Evolutionary conservation across 2,113 vertebrate genomes (phyloP).

Genomic region (Glaucidium brasilianum): DNA sequence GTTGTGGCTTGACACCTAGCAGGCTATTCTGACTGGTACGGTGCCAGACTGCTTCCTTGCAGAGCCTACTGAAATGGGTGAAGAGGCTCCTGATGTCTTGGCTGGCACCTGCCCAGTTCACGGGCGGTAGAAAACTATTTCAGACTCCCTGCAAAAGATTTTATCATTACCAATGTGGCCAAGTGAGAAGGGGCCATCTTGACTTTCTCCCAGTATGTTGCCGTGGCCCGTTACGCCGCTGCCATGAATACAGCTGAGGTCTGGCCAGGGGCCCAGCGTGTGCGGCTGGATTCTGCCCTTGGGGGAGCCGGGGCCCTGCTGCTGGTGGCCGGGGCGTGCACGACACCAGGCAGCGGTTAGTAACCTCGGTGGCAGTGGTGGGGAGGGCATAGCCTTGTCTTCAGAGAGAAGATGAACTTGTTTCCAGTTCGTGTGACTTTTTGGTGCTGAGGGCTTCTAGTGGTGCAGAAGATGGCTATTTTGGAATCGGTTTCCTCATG

Average conservation of each 20-base stretch:
- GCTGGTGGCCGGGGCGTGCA: neutral
- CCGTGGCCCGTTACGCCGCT: neutral
- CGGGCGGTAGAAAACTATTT: neutral
- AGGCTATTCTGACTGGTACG: neutral
- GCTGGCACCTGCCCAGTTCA: neutral
- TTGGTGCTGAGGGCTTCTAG: neutral
- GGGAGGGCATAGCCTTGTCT: neutral
- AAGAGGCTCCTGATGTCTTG: neutral
- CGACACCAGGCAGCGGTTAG: too few species aligned
- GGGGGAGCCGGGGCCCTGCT: neutral
- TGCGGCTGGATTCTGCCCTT: neutral
- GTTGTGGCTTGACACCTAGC: neutral
- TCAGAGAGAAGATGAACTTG: rapidly evolving
- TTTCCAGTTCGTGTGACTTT: neutral
- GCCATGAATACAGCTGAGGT: rapidly evolving
- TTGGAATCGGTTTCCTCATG: neutral
- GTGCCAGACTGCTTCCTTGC: neutral
- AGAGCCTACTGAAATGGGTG: rapidly evolving
- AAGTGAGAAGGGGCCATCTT: neutral
- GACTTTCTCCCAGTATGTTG: too few species aligned
- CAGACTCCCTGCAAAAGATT: neutral
- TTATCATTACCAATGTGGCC: neutral
- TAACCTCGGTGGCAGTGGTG: neutral
- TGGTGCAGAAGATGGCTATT: neutral
- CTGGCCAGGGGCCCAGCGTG: neutral